Evolutionary conservation across 2,113 vertebrate species (phyloP), one percentile per base, ranked within the genome.

Genomic region (Phylloscopus trochiloides): DNA sequence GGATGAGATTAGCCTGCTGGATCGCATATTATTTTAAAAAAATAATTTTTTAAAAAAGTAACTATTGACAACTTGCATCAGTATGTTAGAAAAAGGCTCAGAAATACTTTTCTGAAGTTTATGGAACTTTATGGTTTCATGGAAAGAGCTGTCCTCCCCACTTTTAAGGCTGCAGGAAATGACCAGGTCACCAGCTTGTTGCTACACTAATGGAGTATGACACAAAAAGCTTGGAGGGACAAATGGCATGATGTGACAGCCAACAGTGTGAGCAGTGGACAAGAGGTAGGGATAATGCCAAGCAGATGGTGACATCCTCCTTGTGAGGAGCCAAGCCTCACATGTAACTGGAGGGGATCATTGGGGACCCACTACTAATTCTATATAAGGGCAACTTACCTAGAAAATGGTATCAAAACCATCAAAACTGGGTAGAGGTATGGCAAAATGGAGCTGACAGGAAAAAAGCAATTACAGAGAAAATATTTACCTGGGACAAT

Each of bases 201-300:
- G 9, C 40, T 54, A 12, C 10, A 12, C 24, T 15, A 32, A 20
- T 1, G 0, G 24, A 74, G 28, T 9, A 4, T 45, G 19, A n/a
- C 26, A 50, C 0, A 0, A 71, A 83, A 63, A n/a, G 6, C 22
- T 62, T 45, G 16, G 11, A 42, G 29, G 17, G 18, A 74, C 5
- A 6, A 58, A 17, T 5, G 51, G 32, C 28, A 38, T 24, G 11
- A 51, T 14, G 15, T 16, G 31, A 22, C 34, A 89, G 47, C 7
- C n/a, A 66, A 6, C 1, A 52, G 24, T 4, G 22, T 29, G 8
- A 52, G 5, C n/a, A 40, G 8, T 0, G 1, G 26, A 17, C 20
- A 55, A 54, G 34, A 66, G 9, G 9, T 3, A 24, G 16, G 21
- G 21, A n/a, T 12, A 45, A 21, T 3, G 1, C 31, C 5, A 3